These are phyloP conservation scores for Mercenaria mercenaria DNA, from an alignment of 1,140 invertebrate genomes.

Conservation along the genomic window DNA sequence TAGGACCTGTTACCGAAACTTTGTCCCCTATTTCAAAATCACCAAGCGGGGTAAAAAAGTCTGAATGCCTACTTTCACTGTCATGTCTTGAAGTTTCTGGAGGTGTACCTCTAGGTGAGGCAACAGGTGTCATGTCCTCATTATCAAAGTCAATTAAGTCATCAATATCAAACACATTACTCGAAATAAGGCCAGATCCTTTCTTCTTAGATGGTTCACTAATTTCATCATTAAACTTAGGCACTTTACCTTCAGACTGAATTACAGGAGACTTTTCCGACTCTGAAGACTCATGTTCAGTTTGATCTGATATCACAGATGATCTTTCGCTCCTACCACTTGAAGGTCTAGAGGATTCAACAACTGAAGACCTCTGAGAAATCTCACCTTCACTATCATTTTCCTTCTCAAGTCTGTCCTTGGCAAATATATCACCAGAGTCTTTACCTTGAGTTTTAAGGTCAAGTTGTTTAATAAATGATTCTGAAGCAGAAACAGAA, in stretches of 20 bases:
- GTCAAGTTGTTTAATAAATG: conserved; percentile 57
- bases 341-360: conserved; percentile 77
- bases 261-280: conserved; percentile 64
- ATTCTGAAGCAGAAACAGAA: conserved; percentile 30
- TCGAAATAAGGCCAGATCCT: conserved; percentile 25
- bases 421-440: neutral
- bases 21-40: conserved; percentile 92
- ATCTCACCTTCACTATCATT: conserved; percentile 71
- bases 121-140: conserved; percentile 76
- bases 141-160: conserved; percentile 66
- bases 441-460: conserved; percentile 24
- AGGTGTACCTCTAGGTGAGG: conserved; percentile 73
- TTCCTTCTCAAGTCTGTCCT: conserved; percentile 10
- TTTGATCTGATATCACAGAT: neutral
- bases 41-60: conserved; percentile 74
- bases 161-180: conserved; percentile 67
- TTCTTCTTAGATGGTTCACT: conserved; percentile 41
- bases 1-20: conserved; percentile 92
- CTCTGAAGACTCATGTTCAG: conserved; percentile 65
- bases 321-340: conserved; percentile 70
- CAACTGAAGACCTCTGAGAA: conserved; percentile 65
- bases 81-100: conserved; percentile 5
- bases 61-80: conserved; percentile 28
- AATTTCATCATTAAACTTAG: conserved; percentile 7
- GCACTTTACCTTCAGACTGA: neutral